These are phyloP conservation scores for Oriolus oriolus DNA, from an alignment of 2,113 vertebrate species.

Conservation along the genomic window DNA sequence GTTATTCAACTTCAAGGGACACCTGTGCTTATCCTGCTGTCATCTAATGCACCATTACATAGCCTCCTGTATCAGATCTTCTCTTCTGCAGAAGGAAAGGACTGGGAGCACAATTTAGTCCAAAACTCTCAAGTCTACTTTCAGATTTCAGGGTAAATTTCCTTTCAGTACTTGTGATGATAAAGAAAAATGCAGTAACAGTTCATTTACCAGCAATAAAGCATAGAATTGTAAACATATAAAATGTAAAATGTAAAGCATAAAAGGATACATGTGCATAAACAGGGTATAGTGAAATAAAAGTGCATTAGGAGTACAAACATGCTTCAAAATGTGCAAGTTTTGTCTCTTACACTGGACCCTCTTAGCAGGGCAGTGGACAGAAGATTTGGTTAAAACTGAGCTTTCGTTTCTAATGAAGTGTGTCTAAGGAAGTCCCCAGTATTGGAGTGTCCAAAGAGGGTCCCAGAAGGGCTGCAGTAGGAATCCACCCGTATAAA, in stretches of 20 bases:
- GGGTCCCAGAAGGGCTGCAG: not conserved
- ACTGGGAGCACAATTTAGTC: not conserved
- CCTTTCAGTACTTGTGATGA: not conserved
- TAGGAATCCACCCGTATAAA: not conserved
- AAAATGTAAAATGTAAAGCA: not conserved
- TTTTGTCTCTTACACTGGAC: not conserved
- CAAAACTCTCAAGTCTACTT: not conserved
- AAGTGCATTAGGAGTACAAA: not conserved
- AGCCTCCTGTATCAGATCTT: not conserved
- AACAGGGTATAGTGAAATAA: not conserved
- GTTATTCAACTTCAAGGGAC: not conserved
- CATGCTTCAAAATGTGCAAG: not conserved
- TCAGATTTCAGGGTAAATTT: not conserved
- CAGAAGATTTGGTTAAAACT: not conserved
- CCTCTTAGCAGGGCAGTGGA: not conserved
- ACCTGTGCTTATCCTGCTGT: not conserved
- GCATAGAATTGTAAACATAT: not conserved
- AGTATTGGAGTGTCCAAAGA: not conserved
- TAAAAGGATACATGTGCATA: not conserved
- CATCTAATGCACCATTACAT: not conserved
- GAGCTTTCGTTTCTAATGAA: not conserved
- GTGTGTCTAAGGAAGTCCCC: not conserved
- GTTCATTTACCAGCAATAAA: not conserved
- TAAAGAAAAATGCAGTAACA: not conserved
- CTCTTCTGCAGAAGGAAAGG: not conserved